These are phyloP conservation scores for Luscinia megarhynchos DNA, from an alignment of 2,797 vertebrate genomes.

Conservation along the genomic window DNA sequence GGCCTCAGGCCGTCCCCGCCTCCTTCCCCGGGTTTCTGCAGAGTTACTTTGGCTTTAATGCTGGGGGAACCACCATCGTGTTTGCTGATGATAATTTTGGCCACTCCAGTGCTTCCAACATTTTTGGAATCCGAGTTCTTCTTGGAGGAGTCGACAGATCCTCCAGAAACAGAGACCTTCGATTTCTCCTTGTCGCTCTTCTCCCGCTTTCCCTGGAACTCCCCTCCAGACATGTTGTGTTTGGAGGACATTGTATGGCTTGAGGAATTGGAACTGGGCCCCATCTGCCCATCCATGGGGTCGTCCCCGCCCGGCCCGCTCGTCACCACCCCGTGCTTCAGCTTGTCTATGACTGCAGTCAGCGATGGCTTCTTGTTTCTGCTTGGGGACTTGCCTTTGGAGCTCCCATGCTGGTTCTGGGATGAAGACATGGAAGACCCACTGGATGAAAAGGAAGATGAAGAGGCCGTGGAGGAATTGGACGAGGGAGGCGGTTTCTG, in stretches of 20 bases:
- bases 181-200: slow-evolving; percentile 97
- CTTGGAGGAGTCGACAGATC: slow-evolving; percentile 87
- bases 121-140: slow-evolving; percentile 91
- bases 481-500: slow-evolving; percentile 83
- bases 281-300: slow-evolving; percentile 86
- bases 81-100: slow-evolving; percentile 99
- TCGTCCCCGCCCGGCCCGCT: slow-evolving; percentile 90
- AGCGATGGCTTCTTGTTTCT: slow-evolving; percentile 98
- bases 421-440: slow-evolving; percentile 84
- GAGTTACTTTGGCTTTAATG: slow-evolving; percentile 96
- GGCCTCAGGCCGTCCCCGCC: slow-evolving; percentile 89
- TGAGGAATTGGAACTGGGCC: slow-evolving; percentile 78
- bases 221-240: slow-evolving; percentile 87
- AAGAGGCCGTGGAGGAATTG: slow-evolving; percentile 80
- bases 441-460: slow-evolving; percentile 81
- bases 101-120: slow-evolving; percentile 88
- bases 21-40: slow-evolving; percentile 93
- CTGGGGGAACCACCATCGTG: slow-evolving; percentile 97
- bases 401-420: slow-evolving; percentile 91
- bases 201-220: slow-evolving; percentile 91
- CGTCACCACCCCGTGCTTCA: slow-evolving; percentile 95
- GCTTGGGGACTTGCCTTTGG: slow-evolving; percentile 98
- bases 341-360: slow-evolving; percentile 97
- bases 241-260: slow-evolving; percentile 88
- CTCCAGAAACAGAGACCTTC: slow-evolving; percentile 89